These are phyloP conservation scores for Macaca nemestrina DNA, from an alignment of 2,113 vertebrate species.

Conservation along the genomic window DNA sequence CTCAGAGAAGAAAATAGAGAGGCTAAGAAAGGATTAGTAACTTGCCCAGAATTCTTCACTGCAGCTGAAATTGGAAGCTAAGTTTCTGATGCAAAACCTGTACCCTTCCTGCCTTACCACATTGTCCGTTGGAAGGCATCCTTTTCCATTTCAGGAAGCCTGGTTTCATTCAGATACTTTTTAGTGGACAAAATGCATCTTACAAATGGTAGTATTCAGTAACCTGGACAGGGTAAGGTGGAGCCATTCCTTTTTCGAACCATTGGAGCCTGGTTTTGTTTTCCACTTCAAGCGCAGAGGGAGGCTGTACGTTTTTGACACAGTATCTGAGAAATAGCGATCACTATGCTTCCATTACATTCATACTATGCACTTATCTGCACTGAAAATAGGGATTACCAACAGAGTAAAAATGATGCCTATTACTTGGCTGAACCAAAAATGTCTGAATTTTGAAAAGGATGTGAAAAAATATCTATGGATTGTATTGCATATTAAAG, in stretches of 20 bases:
- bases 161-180: background rate
- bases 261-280: background rate
- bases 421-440: constrained; percentile 5
- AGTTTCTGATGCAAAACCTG: background rate
- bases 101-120: background rate
- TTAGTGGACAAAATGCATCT: background rate
- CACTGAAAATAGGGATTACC: background rate
- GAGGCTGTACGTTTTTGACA: background rate
- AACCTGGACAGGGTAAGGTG: background rate
- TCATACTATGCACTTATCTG: background rate
- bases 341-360: background rate
- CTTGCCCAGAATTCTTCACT: background rate
- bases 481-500: background rate
- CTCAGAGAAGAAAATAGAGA: background rate
- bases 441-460: constrained; percentile 16
- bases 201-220: background rate
- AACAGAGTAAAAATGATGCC: constrained; percentile 12
- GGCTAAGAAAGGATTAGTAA: background rate
- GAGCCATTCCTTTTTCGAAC: background rate
- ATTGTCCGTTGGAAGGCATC: background rate
- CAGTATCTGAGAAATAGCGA: background rate
- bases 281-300: background rate
- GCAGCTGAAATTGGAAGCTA: background rate
- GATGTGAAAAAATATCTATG: background rate
- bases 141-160: background rate